Evolutionary conservation across 2,113 vertebrate species (phyloP).

Genomic region (Synchiropus splendidus): DNA sequence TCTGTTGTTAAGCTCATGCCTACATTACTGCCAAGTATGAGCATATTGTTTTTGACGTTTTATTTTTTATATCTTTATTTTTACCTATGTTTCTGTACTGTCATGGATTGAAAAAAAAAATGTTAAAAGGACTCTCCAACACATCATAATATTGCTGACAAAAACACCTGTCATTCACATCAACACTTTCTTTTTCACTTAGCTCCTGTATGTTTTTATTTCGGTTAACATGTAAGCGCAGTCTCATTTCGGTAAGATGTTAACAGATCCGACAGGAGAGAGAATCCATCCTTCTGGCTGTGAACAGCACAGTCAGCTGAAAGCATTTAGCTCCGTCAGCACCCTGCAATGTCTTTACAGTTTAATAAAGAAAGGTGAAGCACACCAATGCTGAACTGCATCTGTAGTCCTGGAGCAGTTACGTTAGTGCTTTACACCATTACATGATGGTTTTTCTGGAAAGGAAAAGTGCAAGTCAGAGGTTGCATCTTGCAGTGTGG

Average conservation of each 20-base stretch:
- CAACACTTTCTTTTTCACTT: neutral
- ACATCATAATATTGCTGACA: neutral
- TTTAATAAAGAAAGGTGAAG: constrained; percentile 43
- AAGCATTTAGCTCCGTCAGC: constrained; percentile 58
- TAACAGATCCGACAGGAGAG: constrained; percentile 34
- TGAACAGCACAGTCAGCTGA: constrained; percentile 61
- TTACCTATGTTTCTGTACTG: neutral
- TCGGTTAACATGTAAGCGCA: no score
- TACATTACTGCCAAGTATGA: no score
- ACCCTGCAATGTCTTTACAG: constrained; percentile 49
- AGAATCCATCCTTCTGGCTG: constrained; percentile 43
- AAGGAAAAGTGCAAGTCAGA: no score
- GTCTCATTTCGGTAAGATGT: constrained; percentile 43
- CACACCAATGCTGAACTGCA: constrained; percentile 33
- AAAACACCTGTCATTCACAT: constrained; percentile 2
- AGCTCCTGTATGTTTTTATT: no score
- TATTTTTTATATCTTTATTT: no score
- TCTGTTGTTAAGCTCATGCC: no score
- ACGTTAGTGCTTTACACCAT: no score
- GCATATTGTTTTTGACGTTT: no score
- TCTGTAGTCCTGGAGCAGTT: constrained; percentile 15
- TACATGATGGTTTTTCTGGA: no score
- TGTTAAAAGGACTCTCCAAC: no score
- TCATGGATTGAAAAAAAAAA: neutral
- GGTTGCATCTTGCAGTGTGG: no score